Percentiles rank a stretch among this genome's conserved stretches.
These are phyloP conservation scores for Aptenodytes forsteri DNA, from an alignment of 2,113 vertebrate genomes.

Conservation along the genomic window DNA sequence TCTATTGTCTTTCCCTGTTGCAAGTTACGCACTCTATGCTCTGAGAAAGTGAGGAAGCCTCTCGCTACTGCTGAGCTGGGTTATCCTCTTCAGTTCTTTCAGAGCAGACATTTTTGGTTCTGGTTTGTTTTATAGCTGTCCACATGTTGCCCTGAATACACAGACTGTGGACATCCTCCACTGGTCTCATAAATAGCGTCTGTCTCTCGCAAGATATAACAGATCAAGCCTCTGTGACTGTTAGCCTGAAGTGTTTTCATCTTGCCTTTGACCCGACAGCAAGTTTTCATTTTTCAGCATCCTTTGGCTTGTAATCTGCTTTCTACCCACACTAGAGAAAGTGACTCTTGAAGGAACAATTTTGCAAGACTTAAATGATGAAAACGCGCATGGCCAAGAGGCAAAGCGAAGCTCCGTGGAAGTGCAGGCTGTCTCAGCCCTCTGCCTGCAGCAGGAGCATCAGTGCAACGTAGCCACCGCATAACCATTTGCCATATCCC, in stretches of 20 bases:
- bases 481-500: too few species aligned
- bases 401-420: background rate
- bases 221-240: background rate
- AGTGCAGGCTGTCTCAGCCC: background rate
- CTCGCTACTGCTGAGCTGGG: background rate
- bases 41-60: background rate
- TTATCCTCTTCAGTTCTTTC: background rate
- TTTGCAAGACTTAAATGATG: background rate
- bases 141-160: fast-evolving
- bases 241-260: background rate
- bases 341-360: background rate
- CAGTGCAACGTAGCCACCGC: too few species aligned
- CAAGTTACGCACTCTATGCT: fast-evolving
- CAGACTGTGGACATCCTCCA: background rate
- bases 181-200: background rate
- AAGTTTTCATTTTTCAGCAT: background rate
- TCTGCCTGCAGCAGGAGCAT: background rate
- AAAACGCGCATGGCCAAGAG: fast-evolving
- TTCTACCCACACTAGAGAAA: background rate
- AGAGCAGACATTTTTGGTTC: background rate
- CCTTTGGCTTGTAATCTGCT: background rate
- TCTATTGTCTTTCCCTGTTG: background rate
- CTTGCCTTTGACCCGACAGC: background rate
- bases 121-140: background rate
- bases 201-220: background rate